Base-by-base conservation (phyloP, 2,797 vertebrate genomes). In the Lutjanus campechanus region DNA sequence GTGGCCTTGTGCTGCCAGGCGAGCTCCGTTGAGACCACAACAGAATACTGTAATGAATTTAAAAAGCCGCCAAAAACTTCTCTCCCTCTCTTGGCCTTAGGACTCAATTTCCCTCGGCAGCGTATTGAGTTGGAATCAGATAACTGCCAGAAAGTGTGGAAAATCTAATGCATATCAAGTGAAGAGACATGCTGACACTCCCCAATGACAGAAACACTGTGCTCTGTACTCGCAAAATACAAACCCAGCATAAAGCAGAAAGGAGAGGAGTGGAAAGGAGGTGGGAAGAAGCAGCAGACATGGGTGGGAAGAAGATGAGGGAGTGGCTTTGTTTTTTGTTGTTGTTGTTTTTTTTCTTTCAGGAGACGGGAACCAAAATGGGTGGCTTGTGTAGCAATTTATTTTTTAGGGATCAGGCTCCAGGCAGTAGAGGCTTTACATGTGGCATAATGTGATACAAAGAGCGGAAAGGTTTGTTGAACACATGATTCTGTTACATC, bases 161-260 rank as follows among this genome's bases (percentile, higher is more conserved):
- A 92, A 93, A 92, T 91, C 85, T 86, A 92, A 94, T 92, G 91
- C 89, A 94, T 92, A 92, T 93, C 88, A 94, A 92, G 88, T 91
- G 89, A 92, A 89, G 73, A 91, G 91, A 91, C 89, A 90, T 85
- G 82, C 86, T 86, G 93, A 92, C 88, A 85, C 72, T 92, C 88
- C 89, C 83, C 77, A 36, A 85, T 75, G 85, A 89, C 85, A 84
- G 82, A 91, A 81, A 86, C 85, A 77, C 79, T 78, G 68, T 75
- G 79, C 76, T 82, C 80, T 73, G 70, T 80, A 64, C 70, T 83
- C 41, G 8, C 83, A 87, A 90, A 92, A 83, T 73, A 90, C 87
- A 91, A 86, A 81, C 79, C 80, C 69, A 81, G 82, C 83, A 90
- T 25, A 76, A 84, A 85, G 58, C 82, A 84, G 79, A 83, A 78